Percentiles rank a stretch among this genome's conserved stretches.
Conservation (phyloP, 2,888 invertebrate species). For the Mylabris sibirica region DNA sequence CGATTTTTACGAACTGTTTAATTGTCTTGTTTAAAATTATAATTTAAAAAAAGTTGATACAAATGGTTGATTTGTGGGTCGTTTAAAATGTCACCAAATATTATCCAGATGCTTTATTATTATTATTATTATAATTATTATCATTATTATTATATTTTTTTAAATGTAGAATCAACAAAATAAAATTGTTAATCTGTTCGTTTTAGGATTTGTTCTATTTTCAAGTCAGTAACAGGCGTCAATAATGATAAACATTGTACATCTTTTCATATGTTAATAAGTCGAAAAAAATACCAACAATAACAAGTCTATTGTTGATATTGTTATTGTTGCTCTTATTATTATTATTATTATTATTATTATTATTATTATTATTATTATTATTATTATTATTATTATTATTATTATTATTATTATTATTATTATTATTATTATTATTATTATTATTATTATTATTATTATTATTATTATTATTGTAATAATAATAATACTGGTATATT, state of each 20-base stretch:
- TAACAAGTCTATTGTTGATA: constrained; percentile 5
- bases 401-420: neutral
- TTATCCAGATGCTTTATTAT: neutral
- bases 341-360: neutral
- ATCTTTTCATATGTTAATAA: constrained; percentile 24
- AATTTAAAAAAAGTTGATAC: neutral
- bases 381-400: neutral
- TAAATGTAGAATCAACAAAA: neutral
- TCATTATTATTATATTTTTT: too few species aligned
- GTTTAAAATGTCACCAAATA: neutral
- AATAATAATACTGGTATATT: neutral
- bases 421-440: neutral
- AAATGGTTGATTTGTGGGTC: neutral
- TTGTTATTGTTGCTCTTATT: neutral
- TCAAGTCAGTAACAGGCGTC: constrained; percentile 23
- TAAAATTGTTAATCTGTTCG: neutral
- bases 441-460: neutral
- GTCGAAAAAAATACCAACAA: neutral
- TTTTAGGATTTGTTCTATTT: constrained; percentile 8
- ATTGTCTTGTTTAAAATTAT: neutral
- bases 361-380: neutral
- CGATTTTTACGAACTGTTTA: neutral
- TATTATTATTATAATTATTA: neutral
- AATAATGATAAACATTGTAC: constrained; percentile 24
- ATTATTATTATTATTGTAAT: neutral